A percentile compares a stretch with the other conserved stretches of the same genome.
Conservation (phyloP, 2,797 vertebrate species). For the Sebastolobus alascanus region DNA sequence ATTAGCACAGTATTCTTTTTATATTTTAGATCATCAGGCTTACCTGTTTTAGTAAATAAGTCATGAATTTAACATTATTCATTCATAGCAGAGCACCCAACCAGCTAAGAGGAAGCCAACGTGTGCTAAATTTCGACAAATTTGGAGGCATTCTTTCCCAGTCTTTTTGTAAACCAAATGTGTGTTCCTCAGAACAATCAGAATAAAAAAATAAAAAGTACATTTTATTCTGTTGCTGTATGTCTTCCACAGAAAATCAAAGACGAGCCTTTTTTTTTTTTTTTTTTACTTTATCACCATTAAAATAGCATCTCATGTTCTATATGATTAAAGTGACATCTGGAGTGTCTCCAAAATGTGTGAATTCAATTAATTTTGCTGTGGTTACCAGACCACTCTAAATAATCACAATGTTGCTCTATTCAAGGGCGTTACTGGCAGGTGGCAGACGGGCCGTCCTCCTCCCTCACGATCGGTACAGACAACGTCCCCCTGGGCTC, state of each 20-base stretch:
- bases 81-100: not conserved
- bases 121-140: not conserved
- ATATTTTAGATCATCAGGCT: not conserved
- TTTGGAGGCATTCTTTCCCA: not conserved
- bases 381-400: not conserved
- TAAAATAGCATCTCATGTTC: not conserved
- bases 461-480: conserved; percentile 88
- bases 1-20: not conserved
- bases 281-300: not conserved
- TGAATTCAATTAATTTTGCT: not conserved
- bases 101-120: not conserved
- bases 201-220: not conserved
- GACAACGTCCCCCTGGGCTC: conserved; percentile 88
- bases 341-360: conserved; percentile 5
- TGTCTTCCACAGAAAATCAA: not conserved
- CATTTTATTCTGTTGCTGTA: not conserved
- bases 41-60: not conserved
- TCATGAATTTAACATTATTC: not conserved
- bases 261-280: no score
- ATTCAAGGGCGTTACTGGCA: conserved; percentile 93
- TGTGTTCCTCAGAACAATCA: not conserved
- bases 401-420: conserved; percentile 21
- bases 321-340: not conserved
- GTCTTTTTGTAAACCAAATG: not conserved
- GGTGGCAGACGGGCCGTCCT: conserved; percentile 90